phyloP scores from a whole-genome alignment of 1,140 invertebrate species.

The Cotesia glomerata region DNA sequence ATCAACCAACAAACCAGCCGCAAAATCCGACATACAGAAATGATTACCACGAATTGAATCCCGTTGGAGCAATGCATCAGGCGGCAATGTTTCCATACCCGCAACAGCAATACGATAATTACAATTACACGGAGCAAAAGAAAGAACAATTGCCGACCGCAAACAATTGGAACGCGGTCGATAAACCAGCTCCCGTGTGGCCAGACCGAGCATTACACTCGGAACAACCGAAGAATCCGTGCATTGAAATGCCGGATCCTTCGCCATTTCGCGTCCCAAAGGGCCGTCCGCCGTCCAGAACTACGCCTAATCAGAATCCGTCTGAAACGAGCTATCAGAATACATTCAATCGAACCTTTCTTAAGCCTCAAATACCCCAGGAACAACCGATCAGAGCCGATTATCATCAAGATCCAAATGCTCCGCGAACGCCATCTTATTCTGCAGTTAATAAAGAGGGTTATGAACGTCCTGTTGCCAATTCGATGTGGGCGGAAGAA shows the following conservation, averaged over 20 bases:
- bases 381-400: slow-evolving; percentile 50
- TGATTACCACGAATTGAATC: too few species aligned
- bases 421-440: not conserved
- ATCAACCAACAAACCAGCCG: too few species aligned
- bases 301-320: slow-evolving; percentile 50
- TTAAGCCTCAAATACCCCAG: slow-evolving; percentile 59
- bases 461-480: slow-evolving; percentile 45
- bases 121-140: too few species aligned
- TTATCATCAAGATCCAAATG: slow-evolving; percentile 38
- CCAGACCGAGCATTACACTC: too few species aligned
- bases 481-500: slow-evolving; percentile 51
- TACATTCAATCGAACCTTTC: slow-evolving; percentile 50
- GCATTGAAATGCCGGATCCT: slow-evolving; percentile 57
- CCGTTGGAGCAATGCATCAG: too few species aligned
- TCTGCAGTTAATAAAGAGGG: not conserved
- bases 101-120: too few species aligned
- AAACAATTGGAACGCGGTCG: too few species aligned
- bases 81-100: too few species aligned
- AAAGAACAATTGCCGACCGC: too few species aligned
- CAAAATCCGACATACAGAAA: too few species aligned
- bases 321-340: slow-evolving; percentile 47
- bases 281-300: slow-evolving; percentile 70
- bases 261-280: slow-evolving; percentile 71
- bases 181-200: too few species aligned
- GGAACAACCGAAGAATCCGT: slow-evolving; percentile 27